phyloP scores from a whole-genome alignment of 2,797 vertebrate genomes.

The Trichosurus vulpecula region DNA sequence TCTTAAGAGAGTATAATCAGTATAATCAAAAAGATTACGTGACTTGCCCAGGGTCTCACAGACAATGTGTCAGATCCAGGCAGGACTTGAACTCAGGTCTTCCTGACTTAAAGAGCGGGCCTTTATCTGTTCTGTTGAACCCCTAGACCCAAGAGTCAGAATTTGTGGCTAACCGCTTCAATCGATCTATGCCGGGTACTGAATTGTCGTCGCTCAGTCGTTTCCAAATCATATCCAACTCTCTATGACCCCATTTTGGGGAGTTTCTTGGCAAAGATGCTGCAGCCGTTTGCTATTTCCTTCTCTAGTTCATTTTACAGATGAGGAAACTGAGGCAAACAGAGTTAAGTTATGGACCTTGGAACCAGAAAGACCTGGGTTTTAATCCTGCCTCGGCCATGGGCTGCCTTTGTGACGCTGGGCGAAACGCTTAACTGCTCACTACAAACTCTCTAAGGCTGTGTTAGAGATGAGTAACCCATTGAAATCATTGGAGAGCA shows the following conservation, averaged over 20 bases:
- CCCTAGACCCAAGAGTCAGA: background rate
- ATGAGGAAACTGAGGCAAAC: background rate
- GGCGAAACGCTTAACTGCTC: too few species aligned
- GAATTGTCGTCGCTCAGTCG: background rate
- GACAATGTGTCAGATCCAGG: background rate
- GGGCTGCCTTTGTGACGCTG: too few species aligned
- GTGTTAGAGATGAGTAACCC: background rate
- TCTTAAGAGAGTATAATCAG: too few species aligned
- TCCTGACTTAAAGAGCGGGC: background rate
- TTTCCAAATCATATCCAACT: background rate
- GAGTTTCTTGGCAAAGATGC: background rate
- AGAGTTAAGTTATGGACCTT: background rate
- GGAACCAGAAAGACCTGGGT: background rate
- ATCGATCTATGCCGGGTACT: background rate
- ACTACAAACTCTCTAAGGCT: background rate
- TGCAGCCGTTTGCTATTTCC: background rate
- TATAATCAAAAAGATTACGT: background rate
- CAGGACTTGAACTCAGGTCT: background rate
- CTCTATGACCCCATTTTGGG: background rate
- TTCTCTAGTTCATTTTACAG: background rate
- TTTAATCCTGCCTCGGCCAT: background rate
- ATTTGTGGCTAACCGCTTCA: background rate
- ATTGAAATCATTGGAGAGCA: background rate
- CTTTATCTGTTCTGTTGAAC: background rate
- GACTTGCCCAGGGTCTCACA: background rate